Evolutionary conservation across 2,888 invertebrate species (phyloP).

Genomic region (Muschampia plurimacula): DNA sequence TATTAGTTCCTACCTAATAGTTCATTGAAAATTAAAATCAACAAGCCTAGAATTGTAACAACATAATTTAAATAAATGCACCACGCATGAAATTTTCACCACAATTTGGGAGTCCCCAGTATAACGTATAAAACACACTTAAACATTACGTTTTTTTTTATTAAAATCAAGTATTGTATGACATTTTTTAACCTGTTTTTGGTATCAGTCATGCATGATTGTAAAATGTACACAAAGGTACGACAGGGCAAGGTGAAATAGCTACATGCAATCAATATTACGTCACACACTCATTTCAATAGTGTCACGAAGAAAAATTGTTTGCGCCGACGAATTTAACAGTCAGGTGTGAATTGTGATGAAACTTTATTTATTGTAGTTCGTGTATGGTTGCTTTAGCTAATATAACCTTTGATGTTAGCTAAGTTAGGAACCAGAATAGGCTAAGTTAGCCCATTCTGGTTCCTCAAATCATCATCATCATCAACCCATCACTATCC

Average conservation of each 20-base stretch:
- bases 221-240: slow-evolving; percentile 1
- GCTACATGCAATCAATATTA: slow-evolving; percentile 26
- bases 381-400: neutral
- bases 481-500: no score
- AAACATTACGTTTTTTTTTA: neutral
- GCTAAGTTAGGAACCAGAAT: no score
- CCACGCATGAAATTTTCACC: no score
- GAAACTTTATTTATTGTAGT: neutral
- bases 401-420: no score
- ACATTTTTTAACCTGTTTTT: slow-evolving; percentile 1
- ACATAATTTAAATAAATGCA: no score
- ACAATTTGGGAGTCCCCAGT: no score
- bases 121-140: neutral
- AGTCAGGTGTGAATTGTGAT: slow-evolving; percentile 19
- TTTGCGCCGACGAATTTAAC: slow-evolving; percentile 15
- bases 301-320: slow-evolving; percentile 29
- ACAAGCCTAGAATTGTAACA: no score
- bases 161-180: neutral
- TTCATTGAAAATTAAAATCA: no score
- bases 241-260: slow-evolving; percentile 31
- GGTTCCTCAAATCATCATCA: no score
- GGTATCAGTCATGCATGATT: slow-evolving; percentile 3
- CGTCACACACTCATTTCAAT: slow-evolving; percentile 28
- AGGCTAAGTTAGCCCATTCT: no score
- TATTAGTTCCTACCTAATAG: no score